phyloP scores from a whole-genome alignment of 2,113 vertebrate species.

The Amphiprion ocellaris region DNA sequence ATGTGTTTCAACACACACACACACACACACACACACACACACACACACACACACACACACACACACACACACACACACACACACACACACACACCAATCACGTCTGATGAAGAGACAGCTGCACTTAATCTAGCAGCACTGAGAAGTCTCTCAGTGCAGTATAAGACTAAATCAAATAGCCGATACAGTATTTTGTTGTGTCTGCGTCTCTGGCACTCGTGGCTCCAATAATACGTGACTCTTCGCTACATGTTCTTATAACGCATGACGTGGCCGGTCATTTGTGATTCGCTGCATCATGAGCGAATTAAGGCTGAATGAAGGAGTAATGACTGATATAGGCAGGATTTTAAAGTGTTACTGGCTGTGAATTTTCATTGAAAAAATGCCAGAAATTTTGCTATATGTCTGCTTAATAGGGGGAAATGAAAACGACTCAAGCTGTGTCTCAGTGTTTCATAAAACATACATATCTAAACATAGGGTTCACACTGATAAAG shows the following conservation, averaged over 20 bases:
- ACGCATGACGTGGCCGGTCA: neutral
- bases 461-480: too few relatives aligned
- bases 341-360: too few relatives aligned
- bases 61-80: conserved; percentile 9
- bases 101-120: conserved; percentile 39
- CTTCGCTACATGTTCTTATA: neutral
- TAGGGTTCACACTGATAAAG: too few relatives aligned
- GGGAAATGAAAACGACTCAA: too few relatives aligned
- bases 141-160: conserved; percentile 37
- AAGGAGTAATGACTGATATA: neutral
- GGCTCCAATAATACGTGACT: neutral
- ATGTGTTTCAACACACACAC: neutral
- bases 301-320: neutral
- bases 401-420: too few relatives aligned
- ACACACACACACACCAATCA: conserved; percentile 16
- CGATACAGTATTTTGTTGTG: conserved; percentile 37
- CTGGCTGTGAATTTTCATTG: too few relatives aligned
- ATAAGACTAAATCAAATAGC: conserved; percentile 50
- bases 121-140: conserved; percentile 51
- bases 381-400: too few relatives aligned
- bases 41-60: conserved; percentile 2
- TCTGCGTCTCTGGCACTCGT: conserved; percentile 16
- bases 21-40: conserved; percentile 6
- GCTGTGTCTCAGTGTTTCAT: too few relatives aligned
- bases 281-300: neutral